These are phyloP conservation scores for Ptychobarbus kaznakovi DNA, from an alignment of 2,797 vertebrate species.

Conservation along the genomic window DNA sequence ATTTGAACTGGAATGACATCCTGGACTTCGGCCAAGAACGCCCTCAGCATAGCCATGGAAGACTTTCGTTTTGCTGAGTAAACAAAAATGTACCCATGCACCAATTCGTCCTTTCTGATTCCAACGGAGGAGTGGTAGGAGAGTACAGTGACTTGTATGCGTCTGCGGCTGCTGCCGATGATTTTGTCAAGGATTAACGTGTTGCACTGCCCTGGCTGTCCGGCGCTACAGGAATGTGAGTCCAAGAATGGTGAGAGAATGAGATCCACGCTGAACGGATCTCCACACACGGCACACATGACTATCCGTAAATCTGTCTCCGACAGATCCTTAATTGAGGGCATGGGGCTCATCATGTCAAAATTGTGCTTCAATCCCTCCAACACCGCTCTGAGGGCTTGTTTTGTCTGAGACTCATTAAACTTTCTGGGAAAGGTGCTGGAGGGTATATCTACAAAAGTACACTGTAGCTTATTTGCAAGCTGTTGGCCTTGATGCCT, in stretches of 20 bases:
- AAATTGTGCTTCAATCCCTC: conserved; percentile 95
- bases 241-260: conserved; percentile 98
- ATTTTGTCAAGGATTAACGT: conserved; percentile 97
- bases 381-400: conserved; percentile 92
- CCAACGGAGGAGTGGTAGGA: conserved; percentile 98
- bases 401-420: conserved; percentile 96
- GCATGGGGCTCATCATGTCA: conserved; percentile 90
- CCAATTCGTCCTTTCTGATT: conserved; percentile 95
- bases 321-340: conserved; percentile 94
- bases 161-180: conserved; percentile 91
- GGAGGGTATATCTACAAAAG: conserved; percentile 94
- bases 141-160: conserved; percentile 95
- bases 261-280: conserved; percentile 97
- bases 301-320: conserved; percentile 97
- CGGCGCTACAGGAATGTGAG: conserved; percentile 95
- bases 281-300: conserved; percentile 99
- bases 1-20: conserved; percentile 98
- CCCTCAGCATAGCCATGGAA: conserved; percentile 98
- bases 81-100: conserved; percentile 97
- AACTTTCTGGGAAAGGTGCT: conserved; percentile 95
- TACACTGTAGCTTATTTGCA: conserved; percentile 98
- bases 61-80: conserved; percentile 97
- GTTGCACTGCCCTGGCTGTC: conserved; percentile 95
- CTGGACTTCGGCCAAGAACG: conserved; percentile 96
- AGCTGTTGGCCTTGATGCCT: conserved; percentile 97